Base-by-base conservation (phyloP, 2,113 vertebrate species). In the Pristiophorus japonicus region DNA sequence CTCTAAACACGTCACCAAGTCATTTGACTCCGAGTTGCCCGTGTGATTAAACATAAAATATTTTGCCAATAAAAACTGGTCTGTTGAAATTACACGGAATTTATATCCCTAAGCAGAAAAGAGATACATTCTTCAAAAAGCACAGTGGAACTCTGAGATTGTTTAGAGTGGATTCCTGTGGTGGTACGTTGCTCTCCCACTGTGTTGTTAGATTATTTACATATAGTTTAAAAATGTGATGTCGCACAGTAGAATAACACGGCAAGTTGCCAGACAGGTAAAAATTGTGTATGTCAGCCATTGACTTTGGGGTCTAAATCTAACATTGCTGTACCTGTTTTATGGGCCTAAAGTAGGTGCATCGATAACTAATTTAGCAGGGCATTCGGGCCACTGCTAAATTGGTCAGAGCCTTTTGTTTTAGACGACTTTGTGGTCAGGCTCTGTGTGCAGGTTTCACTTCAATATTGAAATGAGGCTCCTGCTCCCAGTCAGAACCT, bases 31-130 rank as follows among this genome's bases (percentile, higher is more conserved):
- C n/a, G 51, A 91, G 34, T 59, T 91, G 55, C 59, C 87, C 55
- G 18, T 91, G 87, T 63, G 62, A 92, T 92, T 63, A 63, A 63
- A 92, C 16, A 22, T 92, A 63, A 92, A 92, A 92, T 45, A 92
- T 42, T 22, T 38, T 92, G n/a, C 88, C 59, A 92, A 38, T 65
- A 92, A 65, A 65, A 92, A 65, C 16, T 22, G n/a, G 88, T n/a
- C 88, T 65, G 88, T 92, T 63, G 42, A 92, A 11, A 42, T 63
- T 38, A 38, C 30, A 92, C 38, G 30, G 18, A 92, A 92, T 65
- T 92, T 22, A 92, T 45, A 65, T 42, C 62, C 59, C 34, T 63
- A 92, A 65, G 14, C 34, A 38, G 88, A 92, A 91, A 59, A 63
- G 59, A 62, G 16, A 18, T 92, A 92, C 3, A 24, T 92, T 38